Evolutionary conservation across 2,797 vertebrate species (phyloP).

Genomic region (Craterocephalus amniculus): DNA sequence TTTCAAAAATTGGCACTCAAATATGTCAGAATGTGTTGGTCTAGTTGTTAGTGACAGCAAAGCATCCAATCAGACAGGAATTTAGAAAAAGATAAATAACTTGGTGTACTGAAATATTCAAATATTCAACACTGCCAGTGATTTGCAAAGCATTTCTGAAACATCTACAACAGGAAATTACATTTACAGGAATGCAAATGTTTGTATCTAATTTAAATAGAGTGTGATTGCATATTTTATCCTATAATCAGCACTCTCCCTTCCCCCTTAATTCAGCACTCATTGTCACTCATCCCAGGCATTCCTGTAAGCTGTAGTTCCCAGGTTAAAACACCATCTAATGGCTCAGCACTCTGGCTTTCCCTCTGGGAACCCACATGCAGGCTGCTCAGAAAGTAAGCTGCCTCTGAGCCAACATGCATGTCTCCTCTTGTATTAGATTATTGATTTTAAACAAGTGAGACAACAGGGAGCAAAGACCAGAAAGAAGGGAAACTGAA

Average conservation of each 20-base stretch:
- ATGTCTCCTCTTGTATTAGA: constrained; percentile 49
- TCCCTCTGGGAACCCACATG: constrained; percentile 32
- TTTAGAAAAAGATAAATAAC: background rate
- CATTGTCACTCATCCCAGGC: constrained; percentile 45
- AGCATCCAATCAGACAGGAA: background rate
- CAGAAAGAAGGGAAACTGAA: constrained; percentile 14
- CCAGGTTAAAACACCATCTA: constrained; percentile 64
- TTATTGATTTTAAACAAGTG: constrained; percentile 69
- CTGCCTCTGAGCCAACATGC: constrained; percentile 44
- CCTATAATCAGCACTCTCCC: too few species aligned
- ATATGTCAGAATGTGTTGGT: background rate
- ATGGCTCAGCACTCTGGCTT: constrained; percentile 58
- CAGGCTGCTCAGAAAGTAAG: constrained; percentile 18
- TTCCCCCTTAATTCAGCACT: constrained; percentile 12
- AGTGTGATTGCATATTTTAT: too few species aligned
- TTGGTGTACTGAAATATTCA: too few species aligned
- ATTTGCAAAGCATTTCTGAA: too few species aligned
- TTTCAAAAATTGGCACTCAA: background rate
- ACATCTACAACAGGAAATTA: too few species aligned
- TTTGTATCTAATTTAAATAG: background rate
- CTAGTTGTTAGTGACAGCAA: background rate
- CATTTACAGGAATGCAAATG: background rate
- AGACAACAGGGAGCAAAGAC: constrained; percentile 15
- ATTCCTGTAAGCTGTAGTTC: constrained; percentile 43
- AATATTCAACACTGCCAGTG: too few species aligned